Conservation (phyloP, 2,888 invertebrate species). For the Melanostoma scalare region DNA sequence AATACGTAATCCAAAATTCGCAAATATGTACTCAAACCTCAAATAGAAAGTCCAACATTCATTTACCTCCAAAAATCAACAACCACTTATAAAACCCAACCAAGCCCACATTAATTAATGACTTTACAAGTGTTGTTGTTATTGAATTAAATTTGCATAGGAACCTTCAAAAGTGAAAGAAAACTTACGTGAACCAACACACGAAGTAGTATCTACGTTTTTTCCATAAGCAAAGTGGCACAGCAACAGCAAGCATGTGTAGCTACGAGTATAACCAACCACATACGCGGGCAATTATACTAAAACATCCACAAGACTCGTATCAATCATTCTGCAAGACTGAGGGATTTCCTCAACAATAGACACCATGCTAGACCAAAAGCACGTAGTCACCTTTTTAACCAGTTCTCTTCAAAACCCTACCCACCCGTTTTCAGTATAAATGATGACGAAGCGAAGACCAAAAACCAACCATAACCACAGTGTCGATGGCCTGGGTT, state of each 20-base stretch:
- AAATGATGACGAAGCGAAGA: conserved; percentile 57
- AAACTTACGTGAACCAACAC: conserved; percentile 19
- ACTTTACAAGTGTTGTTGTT: conserved; percentile 20
- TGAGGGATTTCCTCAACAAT: conserved; percentile 48
- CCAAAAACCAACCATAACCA: conserved; percentile 6
- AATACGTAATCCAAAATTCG: not conserved
- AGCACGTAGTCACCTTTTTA: conserved; percentile 57
- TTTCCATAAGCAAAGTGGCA: not conserved
- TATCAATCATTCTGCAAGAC: conserved; percentile 53
- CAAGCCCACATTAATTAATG: conserved; percentile 46
- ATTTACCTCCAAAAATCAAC: conserved; percentile 21
- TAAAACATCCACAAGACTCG: not conserved
- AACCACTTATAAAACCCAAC: conserved; percentile 25
- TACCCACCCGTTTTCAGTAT: not conserved
- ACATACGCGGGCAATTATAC: not conserved
- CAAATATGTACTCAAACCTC: not conserved
- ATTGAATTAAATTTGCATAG: not conserved
- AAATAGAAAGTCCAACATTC: conserved; percentile 52
- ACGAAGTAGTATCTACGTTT: not conserved
- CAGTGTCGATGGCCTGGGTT: not conserved
- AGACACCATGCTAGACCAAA: conserved; percentile 38
- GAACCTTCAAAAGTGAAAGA: not conserved
- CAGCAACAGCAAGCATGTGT: not conserved
- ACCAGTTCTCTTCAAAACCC: conserved; percentile 9
- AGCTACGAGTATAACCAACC: not conserved